Evolutionary conservation across 2,113 vertebrate species (phyloP).

Genomic region (Lates calcarifer): DNA sequence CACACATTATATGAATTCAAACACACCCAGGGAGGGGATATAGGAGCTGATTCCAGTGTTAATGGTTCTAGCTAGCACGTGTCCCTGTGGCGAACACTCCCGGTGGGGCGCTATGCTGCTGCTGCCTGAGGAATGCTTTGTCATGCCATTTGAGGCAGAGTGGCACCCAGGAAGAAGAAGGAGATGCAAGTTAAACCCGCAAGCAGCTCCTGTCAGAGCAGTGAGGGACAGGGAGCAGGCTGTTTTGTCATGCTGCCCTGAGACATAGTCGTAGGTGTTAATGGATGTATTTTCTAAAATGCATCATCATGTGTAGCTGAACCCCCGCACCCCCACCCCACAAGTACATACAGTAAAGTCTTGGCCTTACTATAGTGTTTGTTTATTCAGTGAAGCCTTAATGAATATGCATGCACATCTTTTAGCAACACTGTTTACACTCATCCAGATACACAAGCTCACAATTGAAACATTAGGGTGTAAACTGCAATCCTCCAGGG

Average conservation of each 20-base stretch:
- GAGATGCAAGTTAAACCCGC: constrained; percentile 7
- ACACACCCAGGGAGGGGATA: background rate
- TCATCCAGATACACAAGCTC: constrained; percentile 14
- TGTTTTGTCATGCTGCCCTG: constrained; percentile 20
- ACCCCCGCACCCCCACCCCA: background rate
- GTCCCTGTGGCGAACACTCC: constrained; percentile 19
- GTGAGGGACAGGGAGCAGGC: constrained; percentile 15
- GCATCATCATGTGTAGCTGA: constrained; percentile 5
- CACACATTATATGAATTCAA: constrained; percentile 1
- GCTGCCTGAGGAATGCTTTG: constrained; percentile 55
- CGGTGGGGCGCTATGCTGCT: constrained; percentile 25
- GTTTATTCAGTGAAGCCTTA: constrained; percentile 29
- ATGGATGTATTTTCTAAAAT: constrained; percentile 13
- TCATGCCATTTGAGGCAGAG: constrained; percentile 42
- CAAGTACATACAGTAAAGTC: background rate
- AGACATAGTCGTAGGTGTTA: constrained; percentile 23
- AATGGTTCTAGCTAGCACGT: background rate
- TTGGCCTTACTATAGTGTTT: constrained; percentile 9
- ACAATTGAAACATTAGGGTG: background rate
- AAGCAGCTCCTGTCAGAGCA: constrained; percentile 45
- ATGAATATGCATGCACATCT: constrained; percentile 45
- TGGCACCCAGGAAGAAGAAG: constrained; percentile 19
- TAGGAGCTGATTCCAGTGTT: background rate
- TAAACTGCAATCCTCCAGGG: constrained; percentile 13
- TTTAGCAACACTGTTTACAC: constrained; percentile 44